phyloP scores from a whole-genome alignment of 2,888 invertebrate genomes.

The Bursaphelenchus okinawaensis region DNA sequence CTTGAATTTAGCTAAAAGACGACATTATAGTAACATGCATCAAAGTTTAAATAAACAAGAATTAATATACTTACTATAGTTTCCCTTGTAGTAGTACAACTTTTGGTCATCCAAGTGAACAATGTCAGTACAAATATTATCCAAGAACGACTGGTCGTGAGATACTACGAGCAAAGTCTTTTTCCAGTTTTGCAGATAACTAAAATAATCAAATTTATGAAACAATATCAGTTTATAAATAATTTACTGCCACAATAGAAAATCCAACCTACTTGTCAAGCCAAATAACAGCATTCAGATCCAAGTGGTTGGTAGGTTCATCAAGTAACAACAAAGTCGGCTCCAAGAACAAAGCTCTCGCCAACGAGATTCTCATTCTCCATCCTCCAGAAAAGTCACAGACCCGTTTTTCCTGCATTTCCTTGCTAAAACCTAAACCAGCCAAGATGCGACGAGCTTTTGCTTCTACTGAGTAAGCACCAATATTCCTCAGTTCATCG shows the following conservation, averaged over 20 bases:
- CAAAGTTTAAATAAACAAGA: neutral
- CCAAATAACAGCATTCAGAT: constrained; percentile 99
- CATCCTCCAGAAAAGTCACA: constrained; percentile 76
- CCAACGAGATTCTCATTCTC: constrained; percentile 97
- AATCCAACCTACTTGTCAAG: constrained; percentile 77
- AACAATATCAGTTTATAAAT: no score
- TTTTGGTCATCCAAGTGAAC: constrained; percentile 92
- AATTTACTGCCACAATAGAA: neutral
- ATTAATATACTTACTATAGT: constrained; percentile 67
- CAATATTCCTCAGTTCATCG: constrained; percentile 87
- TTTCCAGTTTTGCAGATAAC: constrained; percentile 94
- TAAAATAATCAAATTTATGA: no score
- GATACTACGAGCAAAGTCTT: constrained; percentile 95
- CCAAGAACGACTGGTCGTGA: constrained; percentile 98
- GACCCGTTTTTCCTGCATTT: constrained; percentile 77
- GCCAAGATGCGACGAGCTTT: constrained; percentile 89
- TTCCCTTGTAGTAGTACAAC: constrained; percentile 91
- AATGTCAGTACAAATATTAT: constrained; percentile 98
- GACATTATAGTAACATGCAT: neutral
- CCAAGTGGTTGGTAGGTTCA: constrained; percentile 98
- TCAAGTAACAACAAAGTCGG: constrained; percentile 93
- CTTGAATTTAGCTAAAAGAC: constrained; percentile 70
- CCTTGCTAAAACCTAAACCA: constrained; percentile 79
- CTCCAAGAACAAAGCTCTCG: constrained; percentile 82
- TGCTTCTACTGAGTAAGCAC: constrained; percentile 95